Evolutionary conservation across 2,797 vertebrate genomes (phyloP), one percentile per base, ranked within the genome.

Genomic region (Falco concolor): DNA sequence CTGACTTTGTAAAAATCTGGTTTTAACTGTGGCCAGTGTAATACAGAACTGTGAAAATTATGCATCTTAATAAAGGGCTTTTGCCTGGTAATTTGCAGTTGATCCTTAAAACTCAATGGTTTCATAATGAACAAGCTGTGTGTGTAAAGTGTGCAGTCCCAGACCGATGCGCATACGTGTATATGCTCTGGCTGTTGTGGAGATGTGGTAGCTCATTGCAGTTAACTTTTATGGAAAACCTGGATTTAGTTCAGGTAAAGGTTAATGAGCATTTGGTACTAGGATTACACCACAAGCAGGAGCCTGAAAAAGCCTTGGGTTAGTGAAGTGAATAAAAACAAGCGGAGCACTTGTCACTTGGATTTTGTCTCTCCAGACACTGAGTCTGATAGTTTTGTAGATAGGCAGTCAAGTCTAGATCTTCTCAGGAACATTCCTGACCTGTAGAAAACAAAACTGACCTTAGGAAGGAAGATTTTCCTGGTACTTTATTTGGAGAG

Each of bases 101-200:
- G 36, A 45, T 70, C 57, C 47, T 74, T 67, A 34, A 34, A 81
- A 53, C 16, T 23, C 10, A 8, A 1, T 59, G 67, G 25, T 30
- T 63, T 30, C 1, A 1, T 45, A 17, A 34, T 13, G 52, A 34
- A 12, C 25, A 52, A 34, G 20, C 19, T 34, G 16, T 5, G 1
- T 3, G 32, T 50, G 49, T 38, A 8, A 34, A 27, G 45, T 12
- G 30, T 21, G 2, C n/a, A 10, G 68, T 5, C 21, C 44, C 25
- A 5, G 40, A 2, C 3, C 7, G 38, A 7, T 9, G 3, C 0
- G 16, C 12, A 2, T 30, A 12, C 2, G 3, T 32, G n/a, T 18
- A 9, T 27, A 2, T 36, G 10, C 52, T 61, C 20, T 12, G 8
- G 11, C 47, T 79, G 50, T 14, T 69, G 13, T n/a, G 72, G 52